phyloP scores from a whole-genome alignment of 2,113 vertebrate genomes.

The Chaetops frenatus region DNA sequence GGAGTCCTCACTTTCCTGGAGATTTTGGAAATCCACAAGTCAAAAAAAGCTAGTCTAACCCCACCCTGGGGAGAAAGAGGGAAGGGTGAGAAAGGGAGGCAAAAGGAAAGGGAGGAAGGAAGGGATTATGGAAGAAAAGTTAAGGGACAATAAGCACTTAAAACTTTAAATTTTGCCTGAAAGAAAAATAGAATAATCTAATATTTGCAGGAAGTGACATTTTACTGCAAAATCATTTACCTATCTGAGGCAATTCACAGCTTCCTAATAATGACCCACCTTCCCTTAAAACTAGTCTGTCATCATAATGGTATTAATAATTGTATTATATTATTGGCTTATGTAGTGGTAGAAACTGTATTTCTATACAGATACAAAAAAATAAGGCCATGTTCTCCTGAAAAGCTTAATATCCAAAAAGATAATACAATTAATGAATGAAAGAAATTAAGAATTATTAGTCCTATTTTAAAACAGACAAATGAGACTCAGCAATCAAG shows the following conservation, averaged over 20 bases:
- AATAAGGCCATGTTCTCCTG: neutral
- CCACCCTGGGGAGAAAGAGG: neutral
- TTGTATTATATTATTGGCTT: neutral
- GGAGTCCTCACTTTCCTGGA: neutral
- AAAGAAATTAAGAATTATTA: neutral
- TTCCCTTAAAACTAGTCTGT: neutral
- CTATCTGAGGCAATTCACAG: neutral
- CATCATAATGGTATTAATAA: neutral
- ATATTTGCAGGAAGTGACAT: neutral
- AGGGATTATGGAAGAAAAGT: neutral
- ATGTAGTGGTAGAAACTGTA: neutral
- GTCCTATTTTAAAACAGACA: neutral
- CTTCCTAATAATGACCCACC: neutral
- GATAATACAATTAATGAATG: neutral
- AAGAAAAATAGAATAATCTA: neutral
- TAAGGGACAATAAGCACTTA: neutral
- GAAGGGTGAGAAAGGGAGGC: slow-evolving; percentile 9
- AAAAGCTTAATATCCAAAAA: neutral
- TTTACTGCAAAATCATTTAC: neutral
- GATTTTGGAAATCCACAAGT: neutral
- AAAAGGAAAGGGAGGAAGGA: neutral
- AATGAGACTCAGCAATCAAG: neutral
- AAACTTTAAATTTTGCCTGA: neutral
- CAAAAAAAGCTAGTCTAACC: neutral
- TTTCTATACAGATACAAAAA: neutral